Percentiles rank a stretch among this genome's conserved stretches.
Evolutionary conservation across 2,113 vertebrate species (phyloP).

Genomic region (Origma solitaria): DNA sequence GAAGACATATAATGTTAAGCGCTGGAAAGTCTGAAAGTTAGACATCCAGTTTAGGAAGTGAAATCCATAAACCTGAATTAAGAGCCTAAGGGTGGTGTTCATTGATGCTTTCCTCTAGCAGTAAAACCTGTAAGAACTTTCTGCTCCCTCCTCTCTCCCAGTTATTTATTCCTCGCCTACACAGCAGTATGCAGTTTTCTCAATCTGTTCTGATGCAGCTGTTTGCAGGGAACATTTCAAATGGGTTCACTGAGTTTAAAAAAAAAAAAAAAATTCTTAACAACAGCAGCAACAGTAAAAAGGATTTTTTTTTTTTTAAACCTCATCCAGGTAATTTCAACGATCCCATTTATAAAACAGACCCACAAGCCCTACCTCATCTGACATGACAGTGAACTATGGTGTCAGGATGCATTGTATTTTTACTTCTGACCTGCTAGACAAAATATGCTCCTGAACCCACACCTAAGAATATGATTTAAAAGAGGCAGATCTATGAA

Average conservation of each 20-base stretch:
- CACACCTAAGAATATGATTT: not conserved
- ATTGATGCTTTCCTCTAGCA: not conserved
- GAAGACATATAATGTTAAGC: not conserved
- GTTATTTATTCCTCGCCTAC: not conserved
- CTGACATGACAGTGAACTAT: not conserved
- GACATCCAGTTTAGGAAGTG: not conserved
- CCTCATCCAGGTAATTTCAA: not conserved
- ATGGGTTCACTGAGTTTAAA: not conserved
- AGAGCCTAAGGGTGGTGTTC: not conserved
- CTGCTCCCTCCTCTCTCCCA: not conserved
- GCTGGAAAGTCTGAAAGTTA: not conserved
- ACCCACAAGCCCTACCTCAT: not conserved
- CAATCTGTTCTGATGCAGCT: not conserved
- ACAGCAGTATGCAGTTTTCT: not conserved
- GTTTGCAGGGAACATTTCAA: not conserved
- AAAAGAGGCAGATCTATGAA: not conserved
- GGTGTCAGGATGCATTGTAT: not conserved
- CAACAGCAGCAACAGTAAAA: not conserved
- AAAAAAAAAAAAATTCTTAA: not conserved
- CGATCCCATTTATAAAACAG: not conserved
- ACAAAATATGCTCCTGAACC: not conserved
- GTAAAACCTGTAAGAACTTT: not conserved
- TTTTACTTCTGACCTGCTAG: not conserved
- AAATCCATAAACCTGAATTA: conserved; percentile 3
- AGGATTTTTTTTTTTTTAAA: not conserved